Conservation (phyloP, 2,113 vertebrate species). For the Opisthocomus hoazin region DNA sequence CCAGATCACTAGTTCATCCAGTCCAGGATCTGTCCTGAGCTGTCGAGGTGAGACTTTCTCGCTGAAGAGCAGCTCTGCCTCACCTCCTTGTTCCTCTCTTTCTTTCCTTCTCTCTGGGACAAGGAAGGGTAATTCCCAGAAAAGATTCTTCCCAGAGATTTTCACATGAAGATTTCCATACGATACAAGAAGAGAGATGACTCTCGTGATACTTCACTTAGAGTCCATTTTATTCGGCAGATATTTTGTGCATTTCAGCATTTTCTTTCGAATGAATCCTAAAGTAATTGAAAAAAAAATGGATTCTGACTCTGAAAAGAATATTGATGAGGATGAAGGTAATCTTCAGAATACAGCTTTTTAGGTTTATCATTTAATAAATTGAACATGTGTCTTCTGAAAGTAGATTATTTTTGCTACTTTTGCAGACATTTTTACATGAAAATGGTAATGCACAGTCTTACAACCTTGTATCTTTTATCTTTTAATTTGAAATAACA, state of each 20-base stretch:
- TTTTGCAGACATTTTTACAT: neutral
- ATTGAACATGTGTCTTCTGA: neutral
- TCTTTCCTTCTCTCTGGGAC: neutral
- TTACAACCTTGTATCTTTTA: neutral
- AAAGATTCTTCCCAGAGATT: neutral
- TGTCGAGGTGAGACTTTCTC: neutral
- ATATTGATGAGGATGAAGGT: conserved; percentile 8
- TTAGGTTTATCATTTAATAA: neutral
- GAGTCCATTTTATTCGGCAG: neutral
- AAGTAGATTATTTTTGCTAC: neutral
- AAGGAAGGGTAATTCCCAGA: neutral
- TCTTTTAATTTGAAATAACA: neutral
- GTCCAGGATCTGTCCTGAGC: neutral
- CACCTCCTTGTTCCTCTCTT: rapidly evolving
- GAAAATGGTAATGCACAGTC: neutral
- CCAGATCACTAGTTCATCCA: neutral
- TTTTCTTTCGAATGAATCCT: neutral
- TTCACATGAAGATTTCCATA: neutral
- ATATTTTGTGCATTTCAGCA: neutral
- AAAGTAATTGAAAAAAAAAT: conserved; percentile 19
- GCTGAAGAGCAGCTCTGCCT: neutral
- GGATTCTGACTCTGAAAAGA: neutral
- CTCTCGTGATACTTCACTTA: neutral
- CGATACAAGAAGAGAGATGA: neutral
- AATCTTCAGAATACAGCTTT: conserved; percentile 21